A percentile compares a stretch with the other conserved stretches of the same genome.
Conservation (phyloP, 2,797 vertebrate species). For the Clamator glandarius region DNA sequence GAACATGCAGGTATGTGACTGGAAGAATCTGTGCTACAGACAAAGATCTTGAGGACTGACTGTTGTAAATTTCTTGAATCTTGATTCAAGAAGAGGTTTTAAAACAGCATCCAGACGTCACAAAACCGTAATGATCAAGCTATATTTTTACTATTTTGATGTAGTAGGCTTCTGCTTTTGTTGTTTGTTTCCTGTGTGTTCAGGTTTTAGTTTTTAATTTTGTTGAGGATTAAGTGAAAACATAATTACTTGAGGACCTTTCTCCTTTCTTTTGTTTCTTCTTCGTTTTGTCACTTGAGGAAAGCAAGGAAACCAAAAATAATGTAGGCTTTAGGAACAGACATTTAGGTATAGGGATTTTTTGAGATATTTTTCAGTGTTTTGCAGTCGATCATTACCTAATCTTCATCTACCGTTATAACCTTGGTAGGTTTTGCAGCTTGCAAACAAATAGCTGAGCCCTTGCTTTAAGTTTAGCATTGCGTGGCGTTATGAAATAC, state of each 20-base stretch:
- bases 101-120: not conserved
- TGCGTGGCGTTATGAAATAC: not conserved
- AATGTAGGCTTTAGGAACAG: not conserved
- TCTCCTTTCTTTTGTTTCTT: not conserved
- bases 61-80: not conserved
- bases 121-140: not conserved
- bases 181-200: not conserved
- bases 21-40: not conserved
- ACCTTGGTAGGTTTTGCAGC: not conserved
- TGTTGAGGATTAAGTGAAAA: not conserved
- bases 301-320: not conserved
- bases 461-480: not conserved
- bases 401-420: not conserved
- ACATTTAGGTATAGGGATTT: not conserved
- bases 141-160: not conserved
- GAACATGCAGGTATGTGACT: conserved; percentile 78
- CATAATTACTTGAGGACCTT: not conserved
- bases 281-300: not conserved
- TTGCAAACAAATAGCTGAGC: not conserved
- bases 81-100: not conserved
- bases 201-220: not conserved
- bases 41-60: not conserved
- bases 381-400: not conserved
- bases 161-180: not conserved
- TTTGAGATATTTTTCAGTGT: not conserved